Base-by-base conservation (phyloP, 1,140 invertebrate genomes). In the Scaptomyza graminum region DNA sequence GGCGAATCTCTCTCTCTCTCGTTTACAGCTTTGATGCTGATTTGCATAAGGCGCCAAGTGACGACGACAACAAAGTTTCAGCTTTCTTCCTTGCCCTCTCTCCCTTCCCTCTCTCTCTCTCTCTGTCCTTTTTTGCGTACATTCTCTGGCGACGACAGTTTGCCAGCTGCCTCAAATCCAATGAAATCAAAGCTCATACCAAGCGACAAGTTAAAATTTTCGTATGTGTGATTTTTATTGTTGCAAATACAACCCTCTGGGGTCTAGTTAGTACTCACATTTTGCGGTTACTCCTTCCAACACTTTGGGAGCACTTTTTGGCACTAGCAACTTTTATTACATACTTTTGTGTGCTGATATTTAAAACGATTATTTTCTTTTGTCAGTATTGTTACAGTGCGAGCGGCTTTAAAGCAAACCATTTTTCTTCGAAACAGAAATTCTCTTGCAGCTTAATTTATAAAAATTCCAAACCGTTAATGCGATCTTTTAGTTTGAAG, bases 161-260 rank as follows among this genome's bases (percentile, higher is more conserved):
- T 60, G 49, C 22, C 39, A 57, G 51, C 63, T 49, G 60, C 44
- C 67, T 50, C 52, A 28, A 71, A 71, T 67, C 56, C 71, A 69
- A 74, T 70, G 66, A 74, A 69, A 74, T 69, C 71, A 74, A 74
- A 67, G 28, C 57, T 55, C 61, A 41, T 63, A 63, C 57, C 63
- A 28, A 6, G 62, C 50, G 57, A 68, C 73, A 76, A 68, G 46
- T 18, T n/a, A 39, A 60, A 74, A 55, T 76, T 49, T 75, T 71
- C 16, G 13, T 60, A 41, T 68, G 41, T 81, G 68, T 81, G 78
- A 81, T 81, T 81, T 81, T 81, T 76, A 81, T 81, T 81, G 69
- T 81, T 69, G 28, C 16, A 1, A 41, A 1, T 41, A 52, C 63
- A 76, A 68, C 56, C 65, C 79, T 63, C 78, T 47, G 46, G 78